Percentiles rank a stretch among this genome's conserved stretches.
Conservation (phyloP, 2,797 vertebrate species). For the Neosalanx taihuensis region DNA sequence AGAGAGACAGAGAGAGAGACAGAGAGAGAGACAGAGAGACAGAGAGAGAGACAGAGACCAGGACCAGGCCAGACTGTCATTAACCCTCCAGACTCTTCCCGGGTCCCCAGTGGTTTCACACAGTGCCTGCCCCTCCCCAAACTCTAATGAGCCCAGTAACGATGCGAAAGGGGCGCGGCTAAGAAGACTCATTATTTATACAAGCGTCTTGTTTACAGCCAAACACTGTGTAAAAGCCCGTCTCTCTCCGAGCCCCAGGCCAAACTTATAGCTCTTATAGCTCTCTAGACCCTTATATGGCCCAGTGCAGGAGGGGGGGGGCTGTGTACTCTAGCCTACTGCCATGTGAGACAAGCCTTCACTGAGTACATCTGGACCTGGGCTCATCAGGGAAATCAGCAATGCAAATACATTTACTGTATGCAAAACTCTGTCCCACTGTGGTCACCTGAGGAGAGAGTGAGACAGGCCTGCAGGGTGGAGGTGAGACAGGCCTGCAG, state of each 20-base stretch:
- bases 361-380: background rate
- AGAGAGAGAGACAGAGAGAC: background rate
- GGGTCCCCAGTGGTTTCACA: background rate
- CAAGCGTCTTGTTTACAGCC: constrained; percentile 41
- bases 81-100: constrained; percentile 14
- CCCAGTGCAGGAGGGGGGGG: constrained; percentile 24
- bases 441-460: background rate
- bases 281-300: constrained; percentile 52
- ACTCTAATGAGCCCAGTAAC: constrained; percentile 38
- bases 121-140: constrained; percentile 10
- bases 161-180: constrained; percentile 29
- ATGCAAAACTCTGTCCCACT: background rate
- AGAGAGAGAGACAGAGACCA: background rate
- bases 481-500: too few relatives aligned
- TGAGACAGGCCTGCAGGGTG: too few relatives aligned
- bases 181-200: constrained; percentile 1
- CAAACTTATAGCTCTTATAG: constrained; percentile 21
- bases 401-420: constrained; percentile 22
- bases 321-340: constrained; percentile 32
- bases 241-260: constrained; percentile 32
- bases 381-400: background rate
- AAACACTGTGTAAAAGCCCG: constrained; percentile 33
- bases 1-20: too few relatives aligned
- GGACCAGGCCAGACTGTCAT: constrained; percentile 22
- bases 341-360: too few relatives aligned